Evolutionary conservation across 2,797 vertebrate species (phyloP).

Genomic region (Eptatretus atami): DNA sequence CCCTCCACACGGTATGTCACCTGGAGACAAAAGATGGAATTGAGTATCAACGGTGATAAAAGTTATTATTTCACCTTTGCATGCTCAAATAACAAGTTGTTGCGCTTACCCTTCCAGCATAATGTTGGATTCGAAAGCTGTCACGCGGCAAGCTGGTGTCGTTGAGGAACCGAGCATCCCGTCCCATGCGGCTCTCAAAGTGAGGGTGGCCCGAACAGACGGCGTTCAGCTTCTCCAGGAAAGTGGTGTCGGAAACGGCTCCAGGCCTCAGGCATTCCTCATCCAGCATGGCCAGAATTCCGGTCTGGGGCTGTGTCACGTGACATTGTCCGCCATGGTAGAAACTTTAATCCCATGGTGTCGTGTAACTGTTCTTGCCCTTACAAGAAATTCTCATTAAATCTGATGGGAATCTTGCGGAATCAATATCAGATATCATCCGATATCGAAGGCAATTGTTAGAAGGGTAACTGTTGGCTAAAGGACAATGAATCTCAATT

Average conservation of each 20-base stretch:
- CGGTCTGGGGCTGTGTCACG: slow-evolving; percentile 13
- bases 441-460: too few relatives aligned
- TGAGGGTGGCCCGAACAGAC: slow-evolving; percentile 14
- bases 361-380: too few relatives aligned
- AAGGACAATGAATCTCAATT: too few relatives aligned
- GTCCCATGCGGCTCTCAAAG: slow-evolving; percentile 22
- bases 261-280: slow-evolving; percentile 28
- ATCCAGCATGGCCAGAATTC: slow-evolving; percentile 26
- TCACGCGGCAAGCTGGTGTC: slow-evolving; percentile 13
- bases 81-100: neutral
- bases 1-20: slow-evolving; percentile 19
- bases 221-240: slow-evolving; percentile 21
- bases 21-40: slow-evolving; percentile 10
- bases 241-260: slow-evolving; percentile 19
- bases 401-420: too few relatives aligned
- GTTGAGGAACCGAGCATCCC: slow-evolving; percentile 14
- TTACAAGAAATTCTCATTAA: too few relatives aligned
- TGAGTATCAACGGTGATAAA: neutral
- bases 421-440: too few relatives aligned
- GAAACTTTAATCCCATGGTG: too few relatives aligned
- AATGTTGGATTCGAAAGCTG: slow-evolving; percentile 26
- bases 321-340: too few relatives aligned
- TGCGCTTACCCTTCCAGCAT: slow-evolving; percentile 21
- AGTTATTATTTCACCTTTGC: too few relatives aligned
- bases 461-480: too few relatives aligned